Percentiles rank a stretch among this genome's conserved stretches.
These are phyloP conservation scores for Notothenia coriiceps DNA, from an alignment of 2,113 vertebrate species.

Conservation along the genomic window DNA sequence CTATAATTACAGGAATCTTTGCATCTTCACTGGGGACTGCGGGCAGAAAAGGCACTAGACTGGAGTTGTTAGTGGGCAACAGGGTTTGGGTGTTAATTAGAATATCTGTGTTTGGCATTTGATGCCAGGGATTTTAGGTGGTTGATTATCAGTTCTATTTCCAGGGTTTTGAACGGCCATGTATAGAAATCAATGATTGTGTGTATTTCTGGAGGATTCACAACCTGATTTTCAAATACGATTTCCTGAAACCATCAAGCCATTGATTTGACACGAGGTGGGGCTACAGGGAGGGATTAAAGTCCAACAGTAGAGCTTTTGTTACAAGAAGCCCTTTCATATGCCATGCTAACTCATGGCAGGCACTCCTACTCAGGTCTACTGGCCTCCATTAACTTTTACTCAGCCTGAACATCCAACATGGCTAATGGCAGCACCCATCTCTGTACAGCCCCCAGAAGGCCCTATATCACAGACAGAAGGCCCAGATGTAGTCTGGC, in stretches of 20 bases:
- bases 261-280: slow-evolving; percentile 24
- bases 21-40: neutral
- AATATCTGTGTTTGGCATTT: slow-evolving; percentile 46
- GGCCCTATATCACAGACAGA: slow-evolving; percentile 51
- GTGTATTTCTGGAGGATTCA: slow-evolving; percentile 28
- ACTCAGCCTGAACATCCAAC: slow-evolving; percentile 46
- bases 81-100: slow-evolving; percentile 52
- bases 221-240: slow-evolving; percentile 12
- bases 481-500: neutral
- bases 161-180: neutral
- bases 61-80: slow-evolving; percentile 2
- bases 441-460: slow-evolving; percentile 44
- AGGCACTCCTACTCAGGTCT: neutral
- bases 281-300: slow-evolving; percentile 44
- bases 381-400: slow-evolving; percentile 37
- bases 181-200: neutral
- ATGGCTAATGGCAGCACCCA: neutral
- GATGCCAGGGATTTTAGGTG: slow-evolving; percentile 4
- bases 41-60: neutral
- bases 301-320: slow-evolving; percentile 22
- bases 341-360: slow-evolving; percentile 35
- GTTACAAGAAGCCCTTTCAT: slow-evolving; percentile 35
- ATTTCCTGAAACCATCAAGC: neutral
- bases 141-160: slow-evolving; percentile 11
- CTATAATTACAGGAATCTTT: slow-evolving; percentile 67